Conservation (phyloP, 30 jellyfish, hydroid and myxozoan genomes). For the Cassiopea andromeda region DNA sequence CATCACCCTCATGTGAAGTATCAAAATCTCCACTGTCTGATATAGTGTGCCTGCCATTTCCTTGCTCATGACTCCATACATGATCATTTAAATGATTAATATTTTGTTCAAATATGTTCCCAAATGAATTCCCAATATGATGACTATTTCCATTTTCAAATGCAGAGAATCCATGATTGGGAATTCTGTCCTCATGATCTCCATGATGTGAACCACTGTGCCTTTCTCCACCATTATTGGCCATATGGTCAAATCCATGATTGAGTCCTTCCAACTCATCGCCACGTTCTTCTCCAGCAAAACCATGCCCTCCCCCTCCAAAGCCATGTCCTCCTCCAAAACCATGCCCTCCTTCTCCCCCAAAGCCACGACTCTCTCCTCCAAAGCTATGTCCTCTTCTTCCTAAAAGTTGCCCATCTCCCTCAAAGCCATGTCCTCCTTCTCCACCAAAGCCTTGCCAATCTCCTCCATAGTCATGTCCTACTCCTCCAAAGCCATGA, state of each 20-base stretch:
- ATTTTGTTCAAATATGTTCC: conserved; percentile 40
- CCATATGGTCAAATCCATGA: conserved; percentile 36
- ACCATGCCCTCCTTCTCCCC: conserved; percentile 52
- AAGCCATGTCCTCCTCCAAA: conserved; percentile 26
- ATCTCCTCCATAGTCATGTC: conserved; percentile 8
- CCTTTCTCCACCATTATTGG: conserved; percentile 8
- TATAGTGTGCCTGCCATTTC: conserved; percentile 33
- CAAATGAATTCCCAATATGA: conserved; percentile 39
- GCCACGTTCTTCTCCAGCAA: conserved; percentile 44
- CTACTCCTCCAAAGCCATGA: background rate
- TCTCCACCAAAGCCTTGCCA: conserved; percentile 10
- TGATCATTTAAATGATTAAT: conserved; percentile 26
- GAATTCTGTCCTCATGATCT: conserved; percentile 42
- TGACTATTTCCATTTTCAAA: conserved; percentile 41
- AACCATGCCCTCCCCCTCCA: conserved; percentile 29
- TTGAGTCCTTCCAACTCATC: conserved; percentile 34
- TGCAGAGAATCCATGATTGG: conserved; percentile 55
- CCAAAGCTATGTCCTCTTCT: conserved; percentile 18
- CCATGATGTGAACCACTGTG: conserved; percentile 29
- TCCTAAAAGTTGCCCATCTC: conserved; percentile 13
- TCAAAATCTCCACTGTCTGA: conserved; percentile 29
- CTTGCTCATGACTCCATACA: conserved; percentile 40
- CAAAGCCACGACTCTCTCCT: conserved; percentile 52
- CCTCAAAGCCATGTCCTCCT: conserved; percentile 37
- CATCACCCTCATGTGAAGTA: conserved; percentile 16